phyloP scores from a whole-genome alignment of 2,113 vertebrate genomes.

The Colistium nudipinnis region DNA sequence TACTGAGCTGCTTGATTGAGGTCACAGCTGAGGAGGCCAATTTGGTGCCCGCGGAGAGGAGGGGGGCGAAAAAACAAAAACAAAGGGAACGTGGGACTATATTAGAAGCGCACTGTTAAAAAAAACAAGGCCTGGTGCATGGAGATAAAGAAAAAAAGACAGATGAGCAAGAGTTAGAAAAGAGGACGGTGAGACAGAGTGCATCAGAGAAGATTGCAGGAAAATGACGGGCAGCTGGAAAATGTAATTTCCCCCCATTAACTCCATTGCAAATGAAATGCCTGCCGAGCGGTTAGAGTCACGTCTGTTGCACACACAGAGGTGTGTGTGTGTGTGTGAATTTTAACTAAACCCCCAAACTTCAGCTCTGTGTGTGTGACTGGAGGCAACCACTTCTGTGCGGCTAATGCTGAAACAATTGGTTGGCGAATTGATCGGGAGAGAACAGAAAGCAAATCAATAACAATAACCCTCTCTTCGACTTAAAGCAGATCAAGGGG shows the following conservation, averaged over 20 bases:
- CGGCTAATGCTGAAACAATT: not conserved
- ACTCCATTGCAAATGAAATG: conserved; percentile 27
- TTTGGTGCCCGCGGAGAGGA: conserved; percentile 41
- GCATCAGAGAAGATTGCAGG: conserved; percentile 7
- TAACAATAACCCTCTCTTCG: not conserved
- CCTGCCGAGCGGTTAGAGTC: conserved; percentile 20
- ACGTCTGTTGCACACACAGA: conserved; percentile 13
- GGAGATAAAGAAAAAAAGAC: not conserved
- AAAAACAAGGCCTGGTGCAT: conserved; percentile 15
- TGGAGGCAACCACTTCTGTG: not conserved
- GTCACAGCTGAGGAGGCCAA: conserved; percentile 53
- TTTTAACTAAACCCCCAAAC: conserved; percentile 2
- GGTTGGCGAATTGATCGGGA: not conserved
- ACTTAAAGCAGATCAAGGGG: too few species aligned
- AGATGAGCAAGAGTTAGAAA: conserved; percentile 8
- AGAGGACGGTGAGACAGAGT: not conserved
- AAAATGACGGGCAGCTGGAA: conserved; percentile 21
- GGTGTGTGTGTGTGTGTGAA: not conserved
- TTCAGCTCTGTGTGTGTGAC: too few species aligned
- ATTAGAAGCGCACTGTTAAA: conserved; percentile 7
- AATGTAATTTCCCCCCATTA: conserved; percentile 43
- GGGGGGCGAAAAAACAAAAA: not conserved
- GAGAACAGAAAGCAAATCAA: not conserved
- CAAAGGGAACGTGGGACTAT: conserved; percentile 16
- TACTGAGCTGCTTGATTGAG: conserved; percentile 70